Conservation (phyloP, 2,113 vertebrate genomes). For the Malurus alboscapulatus region DNA sequence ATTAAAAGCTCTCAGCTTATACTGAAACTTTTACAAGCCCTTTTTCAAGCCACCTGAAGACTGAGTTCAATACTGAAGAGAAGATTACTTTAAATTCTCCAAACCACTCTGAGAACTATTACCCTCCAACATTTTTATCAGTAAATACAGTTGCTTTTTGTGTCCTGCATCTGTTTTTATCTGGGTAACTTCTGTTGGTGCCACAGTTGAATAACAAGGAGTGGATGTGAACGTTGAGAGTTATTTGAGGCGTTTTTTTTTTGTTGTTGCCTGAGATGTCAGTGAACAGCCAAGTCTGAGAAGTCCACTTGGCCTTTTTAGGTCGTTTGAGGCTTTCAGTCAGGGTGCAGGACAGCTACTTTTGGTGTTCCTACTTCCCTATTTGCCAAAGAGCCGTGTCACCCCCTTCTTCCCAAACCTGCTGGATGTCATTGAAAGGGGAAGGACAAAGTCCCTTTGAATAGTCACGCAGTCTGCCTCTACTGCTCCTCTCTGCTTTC, state of each 20-base stretch:
- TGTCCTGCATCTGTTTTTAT: neutral
- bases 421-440: neutral
- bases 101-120: neutral
- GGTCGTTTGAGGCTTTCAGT: neutral
- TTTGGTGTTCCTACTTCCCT: neutral
- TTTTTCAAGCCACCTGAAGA: constrained; percentile 12
- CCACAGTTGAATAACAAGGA: neutral
- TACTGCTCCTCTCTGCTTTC: neutral
- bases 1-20: neutral
- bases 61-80: neutral
- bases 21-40: neutral
- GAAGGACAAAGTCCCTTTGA: neutral
- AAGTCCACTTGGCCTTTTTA: neutral
- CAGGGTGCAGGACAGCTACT: neutral
- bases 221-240: neutral
- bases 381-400: neutral
- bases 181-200: neutral
- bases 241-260: neutral
- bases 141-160: neutral
- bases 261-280: neutral
- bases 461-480: neutral
- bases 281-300: neutral
- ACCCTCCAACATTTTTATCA: neutral
- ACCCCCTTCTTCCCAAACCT: neutral
- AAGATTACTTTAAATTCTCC: neutral